Base-by-base conservation (phyloP, 2,113 vertebrate species). In the Phainopepla nitens region DNA sequence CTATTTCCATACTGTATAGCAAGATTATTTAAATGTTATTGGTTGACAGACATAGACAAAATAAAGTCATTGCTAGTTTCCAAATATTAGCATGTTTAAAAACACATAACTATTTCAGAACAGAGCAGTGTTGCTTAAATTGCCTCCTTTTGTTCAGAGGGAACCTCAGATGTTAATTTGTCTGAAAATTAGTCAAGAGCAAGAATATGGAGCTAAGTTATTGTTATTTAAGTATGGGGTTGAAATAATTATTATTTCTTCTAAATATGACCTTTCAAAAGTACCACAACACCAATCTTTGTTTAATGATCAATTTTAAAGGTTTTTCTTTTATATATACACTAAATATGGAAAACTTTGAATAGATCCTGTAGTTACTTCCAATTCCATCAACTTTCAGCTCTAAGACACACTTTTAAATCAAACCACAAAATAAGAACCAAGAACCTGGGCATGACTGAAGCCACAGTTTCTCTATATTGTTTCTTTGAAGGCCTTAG, bases 161-260 rank as follows among this genome's bases (percentile, higher is more conserved):
- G 12, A 64, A 76, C 64, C 21, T 41, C 21, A 82, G 21, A 64
- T 61, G 17, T 5, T 73, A 87, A 75, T 78, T 57, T 84, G 27
- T 33, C 47, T 71, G 16, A 87, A 70, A 87, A 84, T 39, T 53
- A 62, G 2, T n/a, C 3, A 45, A 42, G 62, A 86, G 31, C 3
- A 77, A 33, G 11, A 36, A 0, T 57, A 44, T 45, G 19, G 60
- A 77, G 7, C 8, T 62, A 44, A 50, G 6, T 41, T 66, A 24
- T n/a, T 62, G 27, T 9, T 6, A 28, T 68, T 58, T 68, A 39
- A 60, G 13, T 29, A 42, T 1, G 2, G 0, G 2, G 9, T 41
- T 33, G 2, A 65, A 75, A 11, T 31, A 29, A 36, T 51, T 65
- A 56, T 35, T 82, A 15, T 78, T 51, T 85, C 15, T 5, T 35